Evolutionary conservation across 1,140 invertebrate genomes (phyloP), one percentile per base, ranked within the genome.

Genomic region (Drosophila neocordata): DNA sequence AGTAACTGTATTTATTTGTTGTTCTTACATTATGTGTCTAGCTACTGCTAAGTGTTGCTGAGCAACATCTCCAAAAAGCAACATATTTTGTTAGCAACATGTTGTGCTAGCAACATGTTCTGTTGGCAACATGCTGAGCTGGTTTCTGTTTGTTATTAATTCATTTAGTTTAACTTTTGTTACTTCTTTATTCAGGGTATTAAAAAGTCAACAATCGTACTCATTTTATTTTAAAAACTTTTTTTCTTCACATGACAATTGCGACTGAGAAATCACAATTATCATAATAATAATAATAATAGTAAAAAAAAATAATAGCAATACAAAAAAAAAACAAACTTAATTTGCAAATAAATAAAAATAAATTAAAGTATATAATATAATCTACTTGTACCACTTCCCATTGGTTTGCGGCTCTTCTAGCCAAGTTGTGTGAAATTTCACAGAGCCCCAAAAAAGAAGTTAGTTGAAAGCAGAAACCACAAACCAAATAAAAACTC

Each of bases 321-420:
- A 20, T 11, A 48, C 41, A 48, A 48, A 5, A 20, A 48, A 48
- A 5, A 20, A 48, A 48, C 41, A 15, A 61, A 62, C 56, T 79
- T 67, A 73, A 82, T 83, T 83, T 70, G 75, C 79, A 79, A 87
- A 88, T 79, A 79, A 88, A 87, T 78, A 65, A 76, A 75, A 79
- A 68, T 83, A 77, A 88, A 88, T 83, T 88, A 72, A 88, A 57
- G 62, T 55, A 82, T 70, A 77, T 69, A 56, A 77, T 68, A 67
- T 67, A 64, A 77, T 67, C 59, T 65, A 58, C 61, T 62, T 85
- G 82, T 79, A 61, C 82, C 71, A 79, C 55, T 85, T 87, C 82
- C 65, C 82, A 87, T 61, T 9, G 15, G 15, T 12, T 52, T 31
- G 12, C 12, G 22, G 2, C 37, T n/a, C n/a, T n/a, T n/a, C n/a